Evolutionary conservation across 1,140 invertebrate species (phyloP).

Genomic region (Temnothorax longispinosus): DNA sequence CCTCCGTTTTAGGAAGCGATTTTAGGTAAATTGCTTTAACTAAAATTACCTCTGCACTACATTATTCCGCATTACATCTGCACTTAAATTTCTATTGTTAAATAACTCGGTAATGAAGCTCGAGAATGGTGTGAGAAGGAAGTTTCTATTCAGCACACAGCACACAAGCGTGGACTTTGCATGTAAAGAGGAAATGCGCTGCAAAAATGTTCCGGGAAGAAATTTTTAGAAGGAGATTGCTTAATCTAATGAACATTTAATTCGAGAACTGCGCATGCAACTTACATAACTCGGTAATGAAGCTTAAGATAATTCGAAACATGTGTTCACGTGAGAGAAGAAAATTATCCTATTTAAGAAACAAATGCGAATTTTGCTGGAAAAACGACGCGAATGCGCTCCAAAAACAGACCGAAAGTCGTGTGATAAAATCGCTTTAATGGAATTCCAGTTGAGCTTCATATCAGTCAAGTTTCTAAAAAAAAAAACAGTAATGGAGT

Average conservation of each 20-base stretch:
- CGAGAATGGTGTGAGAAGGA: not conserved
- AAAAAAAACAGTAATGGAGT: conserved; percentile 8
- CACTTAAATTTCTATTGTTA: conserved; percentile 26
- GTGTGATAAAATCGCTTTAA: conserved; percentile 43
- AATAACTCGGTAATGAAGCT: conserved; percentile 14
- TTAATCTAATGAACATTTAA: not conserved
- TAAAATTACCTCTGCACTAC: not conserved
- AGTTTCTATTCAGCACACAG: not conserved
- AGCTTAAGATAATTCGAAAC: conserved; percentile 13
- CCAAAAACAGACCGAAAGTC: not conserved
- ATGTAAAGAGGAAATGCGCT: not conserved
- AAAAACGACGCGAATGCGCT: conserved; percentile 22
- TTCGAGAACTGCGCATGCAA: not conserved
- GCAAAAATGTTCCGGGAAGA: not conserved
- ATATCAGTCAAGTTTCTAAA: not conserved
- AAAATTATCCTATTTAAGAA: conserved; percentile 7
- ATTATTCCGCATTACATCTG: not conserved
- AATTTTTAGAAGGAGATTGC: not conserved
- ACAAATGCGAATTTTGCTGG: not conserved
- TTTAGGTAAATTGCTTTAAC: conserved; percentile 20
- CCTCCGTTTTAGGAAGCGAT: not conserved
- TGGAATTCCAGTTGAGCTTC: conserved; percentile 28
- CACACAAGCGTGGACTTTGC: not conserved
- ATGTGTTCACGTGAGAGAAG: not conserved
- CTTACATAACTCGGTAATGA: not conserved